Evolutionary conservation across 2,113 vertebrate species (phyloP).

Genomic region (Forbesichthys papilliferus): DNA sequence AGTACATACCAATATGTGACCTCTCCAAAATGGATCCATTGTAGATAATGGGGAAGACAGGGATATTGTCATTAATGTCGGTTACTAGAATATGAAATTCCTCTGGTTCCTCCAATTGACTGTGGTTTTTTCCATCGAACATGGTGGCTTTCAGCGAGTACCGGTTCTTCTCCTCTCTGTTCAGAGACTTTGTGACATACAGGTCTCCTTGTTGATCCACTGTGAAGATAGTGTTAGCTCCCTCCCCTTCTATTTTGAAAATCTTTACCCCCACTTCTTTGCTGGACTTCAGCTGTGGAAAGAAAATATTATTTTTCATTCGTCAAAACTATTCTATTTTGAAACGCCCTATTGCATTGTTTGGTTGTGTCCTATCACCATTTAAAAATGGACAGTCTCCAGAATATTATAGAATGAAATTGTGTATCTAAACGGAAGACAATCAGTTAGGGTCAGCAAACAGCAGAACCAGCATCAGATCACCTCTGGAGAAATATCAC

Average conservation of each 20-base stretch:
- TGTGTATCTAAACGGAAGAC: no score
- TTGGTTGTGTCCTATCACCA: no score
- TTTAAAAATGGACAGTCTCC: no score
- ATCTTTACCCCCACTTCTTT: slow-evolving; percentile 53
- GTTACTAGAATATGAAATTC: slow-evolving; percentile 84
- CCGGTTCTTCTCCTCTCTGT: slow-evolving; percentile 83
- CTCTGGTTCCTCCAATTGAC: slow-evolving; percentile 77
- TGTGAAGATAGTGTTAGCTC: slow-evolving; percentile 80
- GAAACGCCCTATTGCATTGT: background rate
- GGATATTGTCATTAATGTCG: slow-evolving; percentile 90
- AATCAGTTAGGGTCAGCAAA: no score
- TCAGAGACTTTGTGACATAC: slow-evolving; percentile 79
- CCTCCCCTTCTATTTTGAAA: slow-evolving; percentile 83
- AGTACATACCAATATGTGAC: slow-evolving; percentile 77
- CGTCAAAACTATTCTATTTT: background rate
- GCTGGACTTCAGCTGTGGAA: slow-evolving; percentile 83
- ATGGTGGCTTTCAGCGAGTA: slow-evolving; percentile 83
- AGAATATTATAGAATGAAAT: no score
- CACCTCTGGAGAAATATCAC: no score
- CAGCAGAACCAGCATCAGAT: no score
- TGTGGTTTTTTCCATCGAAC: slow-evolving; percentile 68
- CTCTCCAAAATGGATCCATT: slow-evolving; percentile 87
- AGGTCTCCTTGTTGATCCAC: slow-evolving; percentile 84
- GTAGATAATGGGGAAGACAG: slow-evolving; percentile 77
- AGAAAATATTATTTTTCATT: background rate